Evolutionary conservation across 2,888 invertebrate species (phyloP).

Genomic region (Acanthoscelides obtectus): DNA sequence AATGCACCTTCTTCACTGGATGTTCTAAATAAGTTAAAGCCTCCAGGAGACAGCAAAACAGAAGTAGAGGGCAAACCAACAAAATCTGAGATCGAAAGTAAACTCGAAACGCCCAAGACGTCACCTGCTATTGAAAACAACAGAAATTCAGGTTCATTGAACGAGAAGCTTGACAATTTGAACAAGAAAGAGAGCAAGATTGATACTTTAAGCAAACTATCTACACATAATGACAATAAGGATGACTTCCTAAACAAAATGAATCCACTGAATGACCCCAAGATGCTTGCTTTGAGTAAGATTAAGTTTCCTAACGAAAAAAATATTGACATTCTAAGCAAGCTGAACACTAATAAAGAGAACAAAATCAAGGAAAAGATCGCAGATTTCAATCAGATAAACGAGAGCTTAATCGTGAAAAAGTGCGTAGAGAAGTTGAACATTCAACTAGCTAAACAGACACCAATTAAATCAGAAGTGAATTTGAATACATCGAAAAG

Average conservation of each 20-base stretch:
- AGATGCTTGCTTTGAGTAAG: neutral
- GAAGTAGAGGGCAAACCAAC: constrained; percentile 1
- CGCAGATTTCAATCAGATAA: constrained; percentile 1
- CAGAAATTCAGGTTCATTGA: neutral
- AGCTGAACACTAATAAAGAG: neutral
- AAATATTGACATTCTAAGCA: neutral
- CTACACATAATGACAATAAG: neutral
- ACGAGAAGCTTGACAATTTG: neutral
- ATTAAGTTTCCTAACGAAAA: neutral
- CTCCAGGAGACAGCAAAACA: constrained; percentile 5
- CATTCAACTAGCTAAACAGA: constrained; percentile 41
- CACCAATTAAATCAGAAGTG: constrained; percentile 33
- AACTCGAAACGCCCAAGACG: neutral
- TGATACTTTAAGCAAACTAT: neutral
- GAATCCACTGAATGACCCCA: neutral
- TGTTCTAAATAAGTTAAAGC: constrained; percentile 31
- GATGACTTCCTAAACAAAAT: neutral
- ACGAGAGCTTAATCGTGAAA: constrained; percentile 33
- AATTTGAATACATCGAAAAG: constrained; percentile 42
- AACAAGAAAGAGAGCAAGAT: neutral
- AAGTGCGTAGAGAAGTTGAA: constrained; percentile 42
- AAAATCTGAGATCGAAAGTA: neutral
- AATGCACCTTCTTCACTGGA: constrained; percentile 35
- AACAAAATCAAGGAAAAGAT: neutral
- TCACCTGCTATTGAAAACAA: neutral